Evolutionary conservation across 1,140 invertebrate species (phyloP), one percentile per base, ranked within the genome.

Genomic region (Vanessa atalanta): DNA sequence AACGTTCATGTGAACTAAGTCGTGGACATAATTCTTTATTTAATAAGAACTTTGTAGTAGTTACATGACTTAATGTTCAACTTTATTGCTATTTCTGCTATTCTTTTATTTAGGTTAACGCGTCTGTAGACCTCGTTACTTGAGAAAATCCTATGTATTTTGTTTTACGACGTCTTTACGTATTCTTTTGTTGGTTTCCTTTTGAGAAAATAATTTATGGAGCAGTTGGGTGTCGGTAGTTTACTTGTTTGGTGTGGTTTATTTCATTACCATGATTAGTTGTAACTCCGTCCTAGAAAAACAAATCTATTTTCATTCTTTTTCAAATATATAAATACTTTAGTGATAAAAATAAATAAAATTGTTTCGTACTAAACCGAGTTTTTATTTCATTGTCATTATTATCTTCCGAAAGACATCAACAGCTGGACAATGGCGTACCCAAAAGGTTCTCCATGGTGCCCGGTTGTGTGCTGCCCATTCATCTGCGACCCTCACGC

Each of bases 171-270:
- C 53, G 53, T 67, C 69, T 66, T 70, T 75, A 75, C 64, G 64
- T 70, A 75, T 71, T 75, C 63, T 66, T 74, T 71, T 71, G 73
- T 71, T 75, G 26, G 69, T 75, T 75, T 75, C 73, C 73, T 65
- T 75, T 71, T 71, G 73, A 75, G 63, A 69, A 63, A 66, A 70
- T 61, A 70, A 61, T 75, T 75, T 75, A 75, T 74, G 66, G 72
- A 69, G 15, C 66, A 47, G 31, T 53, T 73, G 55, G 64, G 51
- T 72, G 53, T 72, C 66, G 1, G 60, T 61, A 65, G 48, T 61
- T 71, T 16, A 23, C 26, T 69, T 60, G 65, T 63, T 74, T 74
- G 15, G 16, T 74, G 66, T 55, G 72, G 72, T 69, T 69, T 68
- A 20, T 73, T 68, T 73, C 53, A 23, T 55, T 53, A 57, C 16